Evolutionary conservation across 1,140 invertebrate species (phyloP), one percentile per base, ranked within the genome.

Genomic region (Chironomus tepperi): DNA sequence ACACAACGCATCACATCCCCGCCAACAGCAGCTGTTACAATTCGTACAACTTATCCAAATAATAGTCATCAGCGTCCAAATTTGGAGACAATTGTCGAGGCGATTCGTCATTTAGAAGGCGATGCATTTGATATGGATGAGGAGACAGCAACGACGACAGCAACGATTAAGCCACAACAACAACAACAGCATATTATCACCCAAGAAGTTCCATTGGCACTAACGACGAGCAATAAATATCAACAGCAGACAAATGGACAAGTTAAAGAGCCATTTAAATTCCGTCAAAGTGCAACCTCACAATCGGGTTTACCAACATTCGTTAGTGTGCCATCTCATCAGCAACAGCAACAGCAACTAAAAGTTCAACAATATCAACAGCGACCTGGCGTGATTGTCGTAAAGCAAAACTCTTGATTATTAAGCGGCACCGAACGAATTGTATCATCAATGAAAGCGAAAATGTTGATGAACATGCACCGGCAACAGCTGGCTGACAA

Each of bases 81-180:
- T 82, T 85, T 99, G 75, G 95, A 98, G 81, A 98, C 97, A 1
- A 98, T 99, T 76, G 95, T 98, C 8, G 96, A 99, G 81, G 97
- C 97, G 24, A 98, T 98, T 77, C 88, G 96, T 47, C 96, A 97
- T 79, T 84, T 99, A 75, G 97, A 99, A 82, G 96, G 97, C 7
- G 94, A 97, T 81, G 93, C 96, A 81, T 83, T 96, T 76, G 92
- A 93, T 78, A 90, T 91, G 78, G 84, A 87, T 5, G 86, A 84
- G 73, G 85, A 86, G 73, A 81, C 83, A 75, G 42, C 78, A 19
- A 76, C 79, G 78, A 65, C 77, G 77, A 74, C 77, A 7, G 76
- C 77, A 76, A 76, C n/a, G n/a, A n/a, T 12, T 67, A 74, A 73
- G 76, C 64, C 76, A n/a, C 67, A 73, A 74, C 75, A 72, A 24